A percentile compares a stretch with the other conserved stretches of the same genome.
Evolutionary conservation across 1,140 invertebrate species (phyloP).

Genomic region (Drosophila santomea): DNA sequence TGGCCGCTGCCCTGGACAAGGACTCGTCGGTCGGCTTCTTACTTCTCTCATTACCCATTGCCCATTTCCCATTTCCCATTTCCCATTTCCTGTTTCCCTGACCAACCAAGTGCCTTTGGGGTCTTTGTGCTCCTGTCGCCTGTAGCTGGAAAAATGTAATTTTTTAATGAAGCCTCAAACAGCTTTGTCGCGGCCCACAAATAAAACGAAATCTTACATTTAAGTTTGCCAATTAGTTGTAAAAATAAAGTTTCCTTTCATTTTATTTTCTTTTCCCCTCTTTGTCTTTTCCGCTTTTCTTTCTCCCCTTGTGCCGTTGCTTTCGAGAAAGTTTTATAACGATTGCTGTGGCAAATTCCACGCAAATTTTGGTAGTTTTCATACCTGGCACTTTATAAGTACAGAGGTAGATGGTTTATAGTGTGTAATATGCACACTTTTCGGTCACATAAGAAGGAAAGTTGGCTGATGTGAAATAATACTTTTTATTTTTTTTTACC

Average conservation of each 20-base stretch:
- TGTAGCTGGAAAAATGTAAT: conserved; percentile 63
- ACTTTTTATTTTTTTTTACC: neutral
- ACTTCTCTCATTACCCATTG: neutral
- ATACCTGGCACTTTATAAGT: conserved; percentile 5
- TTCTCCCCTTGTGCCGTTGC: neutral
- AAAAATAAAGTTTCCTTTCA: conserved; percentile 74
- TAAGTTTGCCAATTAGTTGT: conserved; percentile 84
- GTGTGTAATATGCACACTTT: neutral
- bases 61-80: neutral
- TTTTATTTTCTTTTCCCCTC: conserved; percentile 46
- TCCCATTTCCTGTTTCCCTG: neutral
- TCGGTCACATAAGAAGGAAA: neutral
- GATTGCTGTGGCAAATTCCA: conserved; percentile 70
- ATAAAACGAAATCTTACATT: conserved; percentile 84
- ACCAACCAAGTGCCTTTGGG: neutral
- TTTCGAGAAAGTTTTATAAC: conserved; percentile 64
- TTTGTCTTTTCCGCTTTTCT: neutral
- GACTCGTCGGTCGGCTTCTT: conserved; percentile 2
- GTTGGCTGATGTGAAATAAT: neutral
- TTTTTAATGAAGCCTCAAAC: conserved; percentile 80
- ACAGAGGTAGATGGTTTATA: conserved; percentile 2
- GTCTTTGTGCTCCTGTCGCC: conserved; percentile 38
- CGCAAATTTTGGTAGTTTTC: conserved; percentile 72
- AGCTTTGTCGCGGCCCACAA: conserved; percentile 65
- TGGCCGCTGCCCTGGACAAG: conserved; percentile 14